Base-by-base conservation (phyloP, 2,888 invertebrate genomes). In the Cyclophora punctaria region DNA sequence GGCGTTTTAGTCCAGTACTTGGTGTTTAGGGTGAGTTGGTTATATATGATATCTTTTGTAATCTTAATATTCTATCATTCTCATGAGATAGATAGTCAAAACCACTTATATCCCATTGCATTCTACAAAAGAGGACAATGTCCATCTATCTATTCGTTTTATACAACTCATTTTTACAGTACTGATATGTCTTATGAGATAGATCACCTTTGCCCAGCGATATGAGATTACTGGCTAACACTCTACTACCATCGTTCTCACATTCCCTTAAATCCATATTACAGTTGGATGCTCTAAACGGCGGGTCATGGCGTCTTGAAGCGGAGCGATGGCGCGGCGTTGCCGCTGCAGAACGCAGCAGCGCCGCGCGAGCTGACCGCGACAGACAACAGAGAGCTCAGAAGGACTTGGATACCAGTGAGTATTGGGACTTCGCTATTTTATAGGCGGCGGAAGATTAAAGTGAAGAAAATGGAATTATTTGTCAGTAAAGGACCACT, bases 1-100 rank as follows among this genome's bases (percentile, higher is more conserved):
- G 94, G 95, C 55, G 92, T 95, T 59, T 91, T 96, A 59, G 92
- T 97, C 63, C 94, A 96, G 79, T 95, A 96, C 84, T 91, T 97
- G 74, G 94, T 94, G 67, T 92, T 92, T 77, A 91, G 92, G 78
- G 93, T 93, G 80, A 91, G 92, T 90, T 37, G 20, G 20, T 20
- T 20, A 20, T 20, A 20, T 20, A 1, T 20, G 20, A 20, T 20
- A 20, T 20, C 20, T 20, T 20, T 20, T 20, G 20, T 20, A 20
- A 20, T 20, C 20, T 20, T 20, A 20, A 20, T 20, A 20, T 20
- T 20, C 20, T 20, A 20, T 20, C 20, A 20, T n/a, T n/a, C n/a
- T n/a, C n/a, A n/a, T n/a, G n/a, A n/a, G n/a, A n/a, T n/a, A 20
- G 20, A 1, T 20, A 20, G 20, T 20, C 20, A 20, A 20, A 20